A percentile compares a stretch with the other conserved stretches of the same genome.
These are phyloP conservation scores for Meganola albula DNA, from an alignment of 2,888 invertebrate genomes.

Conservation along the genomic window DNA sequence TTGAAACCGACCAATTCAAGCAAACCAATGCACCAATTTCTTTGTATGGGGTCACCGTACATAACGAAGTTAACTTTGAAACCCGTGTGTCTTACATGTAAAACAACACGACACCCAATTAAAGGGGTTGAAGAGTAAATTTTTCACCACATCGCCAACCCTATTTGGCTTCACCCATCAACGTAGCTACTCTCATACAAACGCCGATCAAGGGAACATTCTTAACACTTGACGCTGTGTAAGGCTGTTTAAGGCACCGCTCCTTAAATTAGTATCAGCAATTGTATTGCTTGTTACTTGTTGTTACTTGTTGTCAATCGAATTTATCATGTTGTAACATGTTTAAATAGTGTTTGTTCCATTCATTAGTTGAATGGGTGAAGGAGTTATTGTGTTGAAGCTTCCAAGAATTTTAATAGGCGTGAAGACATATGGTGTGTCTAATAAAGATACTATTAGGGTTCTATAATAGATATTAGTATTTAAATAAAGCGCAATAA, in stretches of 20 bases:
- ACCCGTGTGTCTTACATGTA: conserved; percentile 25
- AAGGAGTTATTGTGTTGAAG: conserved; percentile 12
- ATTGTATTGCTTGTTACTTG: conserved; percentile 51
- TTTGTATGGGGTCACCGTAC: too few species aligned
- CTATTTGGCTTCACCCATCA: conserved; percentile 72
- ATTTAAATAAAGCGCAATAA: too few species aligned
- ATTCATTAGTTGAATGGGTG: conserved; percentile 30
- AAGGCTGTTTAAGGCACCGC: conserved; percentile 75
- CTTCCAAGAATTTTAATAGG: background rate
- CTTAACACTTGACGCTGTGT: conserved; percentile 58
- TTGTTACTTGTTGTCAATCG: conserved; percentile 28
- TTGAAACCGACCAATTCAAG: too few species aligned
- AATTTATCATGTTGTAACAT: conserved; percentile 33
- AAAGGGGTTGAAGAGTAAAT: conserved; percentile 73
- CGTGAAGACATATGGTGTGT: background rate
- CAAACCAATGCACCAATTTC: too few species aligned
- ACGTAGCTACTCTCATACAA: conserved; percentile 68
- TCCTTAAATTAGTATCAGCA: conserved; percentile 69
- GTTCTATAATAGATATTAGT: too few species aligned
- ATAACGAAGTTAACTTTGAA: too few species aligned
- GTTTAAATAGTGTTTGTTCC: conserved; percentile 29
- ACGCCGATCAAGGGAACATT: conserved; percentile 72
- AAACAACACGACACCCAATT: conserved; percentile 69
- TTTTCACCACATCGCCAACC: conserved; percentile 66
- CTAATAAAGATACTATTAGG: too few species aligned